Evolutionary conservation across 2,797 vertebrate genomes (phyloP).

Genomic region (Antrozous pallidus): DNA sequence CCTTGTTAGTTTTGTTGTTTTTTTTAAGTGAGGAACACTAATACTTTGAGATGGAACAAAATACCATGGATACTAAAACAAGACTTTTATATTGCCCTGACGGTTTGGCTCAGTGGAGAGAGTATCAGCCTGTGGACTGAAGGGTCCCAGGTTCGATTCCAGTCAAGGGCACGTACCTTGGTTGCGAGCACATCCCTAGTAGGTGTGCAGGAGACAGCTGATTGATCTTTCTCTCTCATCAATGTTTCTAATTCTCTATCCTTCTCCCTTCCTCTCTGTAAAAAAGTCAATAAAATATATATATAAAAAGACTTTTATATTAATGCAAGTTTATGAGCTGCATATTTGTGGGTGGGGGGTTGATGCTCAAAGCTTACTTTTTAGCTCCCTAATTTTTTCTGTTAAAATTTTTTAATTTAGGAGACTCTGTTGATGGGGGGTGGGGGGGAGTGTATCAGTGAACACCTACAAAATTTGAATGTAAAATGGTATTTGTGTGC

Average conservation of each 20-base stretch:
- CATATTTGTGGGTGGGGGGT: not conserved
- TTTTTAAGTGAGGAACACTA: not conserved
- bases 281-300: too few species aligned
- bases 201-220: too few species aligned
- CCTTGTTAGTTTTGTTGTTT: too few species aligned
- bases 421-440: not conserved
- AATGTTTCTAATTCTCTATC: too few species aligned
- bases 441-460: not conserved
- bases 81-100: not conserved
- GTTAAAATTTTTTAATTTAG: not conserved
- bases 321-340: not conserved
- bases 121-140: too few species aligned
- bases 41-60: constrained; percentile 21
- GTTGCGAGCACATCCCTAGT: too few species aligned
- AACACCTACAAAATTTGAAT: not conserved
- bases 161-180: too few species aligned
- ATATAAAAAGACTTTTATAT: not conserved
- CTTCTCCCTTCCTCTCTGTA: too few species aligned
- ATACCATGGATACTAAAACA: not conserved
- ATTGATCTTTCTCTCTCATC: too few species aligned
- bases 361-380: constrained; percentile 27
- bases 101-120: too few species aligned
- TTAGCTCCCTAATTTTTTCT: not conserved
- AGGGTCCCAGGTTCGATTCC: too few species aligned
- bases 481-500: not conserved